phyloP scores from a whole-genome alignment of 2,113 vertebrate genomes.

The Etheostoma spectabile region DNA sequence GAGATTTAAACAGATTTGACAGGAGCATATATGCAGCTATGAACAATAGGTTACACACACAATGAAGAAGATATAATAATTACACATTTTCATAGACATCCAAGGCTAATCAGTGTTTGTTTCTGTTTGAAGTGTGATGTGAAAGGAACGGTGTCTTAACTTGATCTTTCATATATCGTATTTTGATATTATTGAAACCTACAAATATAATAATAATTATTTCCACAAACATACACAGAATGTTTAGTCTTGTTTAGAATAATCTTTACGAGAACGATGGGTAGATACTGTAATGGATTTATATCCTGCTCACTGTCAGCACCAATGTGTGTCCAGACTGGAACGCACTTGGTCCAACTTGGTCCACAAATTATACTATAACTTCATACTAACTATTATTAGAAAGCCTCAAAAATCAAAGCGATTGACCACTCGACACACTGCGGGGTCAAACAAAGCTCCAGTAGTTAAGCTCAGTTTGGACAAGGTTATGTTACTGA shows the following conservation, averaged over 20 bases:
- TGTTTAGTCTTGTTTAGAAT: not conserved
- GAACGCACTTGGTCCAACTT: not conserved
- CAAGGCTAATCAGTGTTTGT: constrained; percentile 39
- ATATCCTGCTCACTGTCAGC: not conserved
- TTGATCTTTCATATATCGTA: constrained; percentile 2
- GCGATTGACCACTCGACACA: no score
- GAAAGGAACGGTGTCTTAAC: not conserved
- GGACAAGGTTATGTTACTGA: not conserved
- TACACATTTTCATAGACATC: constrained; percentile 23
- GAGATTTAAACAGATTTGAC: constrained; percentile 12
- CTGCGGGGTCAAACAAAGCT: not conserved
- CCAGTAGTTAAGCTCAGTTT: no score
- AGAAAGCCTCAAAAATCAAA: no score
- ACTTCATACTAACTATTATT: not conserved
- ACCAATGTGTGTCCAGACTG: not conserved
- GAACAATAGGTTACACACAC: not conserved
- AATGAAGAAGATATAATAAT: constrained; percentile 27
- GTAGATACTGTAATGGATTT: not conserved
- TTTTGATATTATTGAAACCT: not conserved
- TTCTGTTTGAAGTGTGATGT: constrained; percentile 37
- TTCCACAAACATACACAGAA: constrained; percentile 2
- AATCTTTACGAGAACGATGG: not conserved
- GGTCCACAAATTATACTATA: not conserved
- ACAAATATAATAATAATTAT: not conserved
- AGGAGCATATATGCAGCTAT: constrained; percentile 8